Evolutionary conservation across 2,888 invertebrate genomes (phyloP).

Genomic region (Amiota mariae): DNA sequence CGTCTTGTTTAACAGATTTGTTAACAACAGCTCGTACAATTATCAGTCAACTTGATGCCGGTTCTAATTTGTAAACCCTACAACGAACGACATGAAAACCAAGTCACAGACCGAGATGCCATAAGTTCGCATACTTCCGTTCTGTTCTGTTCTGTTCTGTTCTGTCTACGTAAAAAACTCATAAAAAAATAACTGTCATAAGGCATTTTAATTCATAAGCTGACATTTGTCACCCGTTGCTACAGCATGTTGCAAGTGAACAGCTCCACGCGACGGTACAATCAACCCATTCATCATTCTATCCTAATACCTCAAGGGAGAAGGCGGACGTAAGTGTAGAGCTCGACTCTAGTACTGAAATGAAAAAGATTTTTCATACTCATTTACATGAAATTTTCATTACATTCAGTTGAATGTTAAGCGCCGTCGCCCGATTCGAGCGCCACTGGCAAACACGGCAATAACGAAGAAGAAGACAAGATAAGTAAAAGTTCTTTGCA

Average conservation of each 20-base stretch:
- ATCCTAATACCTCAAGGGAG: not conserved
- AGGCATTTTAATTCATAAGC: conserved; percentile 71
- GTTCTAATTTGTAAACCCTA: conserved; percentile 38
- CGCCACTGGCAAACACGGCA: conserved; percentile 47
- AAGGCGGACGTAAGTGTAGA: no score
- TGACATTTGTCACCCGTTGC: conserved; percentile 65
- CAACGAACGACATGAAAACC: not conserved
- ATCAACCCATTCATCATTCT: not conserved
- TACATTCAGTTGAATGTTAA: conserved; percentile 49
- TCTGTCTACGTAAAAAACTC: conserved; percentile 6
- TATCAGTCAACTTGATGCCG: conserved; percentile 45
- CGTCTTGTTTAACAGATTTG: conserved; percentile 27
- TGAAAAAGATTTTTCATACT: conserved; percentile 71
- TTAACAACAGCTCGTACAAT: conserved; percentile 46
- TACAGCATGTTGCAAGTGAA: conserved; percentile 19
- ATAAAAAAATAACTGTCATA: conserved; percentile 56
- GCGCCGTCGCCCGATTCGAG: conserved; percentile 55
- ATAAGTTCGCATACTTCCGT: no score
- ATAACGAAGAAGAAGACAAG: conserved; percentile 51
- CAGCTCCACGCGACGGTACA: not conserved
- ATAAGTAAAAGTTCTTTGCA: conserved; percentile 68
- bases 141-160: no score
- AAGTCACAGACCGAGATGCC: conserved; percentile 16
- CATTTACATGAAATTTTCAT: conserved; percentile 71
- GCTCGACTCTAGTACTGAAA: conserved; percentile 45